These are phyloP conservation scores for Dromococcyx pavoninus DNA, from an alignment of 2,797 vertebrate genomes.

Conservation along the genomic window DNA sequence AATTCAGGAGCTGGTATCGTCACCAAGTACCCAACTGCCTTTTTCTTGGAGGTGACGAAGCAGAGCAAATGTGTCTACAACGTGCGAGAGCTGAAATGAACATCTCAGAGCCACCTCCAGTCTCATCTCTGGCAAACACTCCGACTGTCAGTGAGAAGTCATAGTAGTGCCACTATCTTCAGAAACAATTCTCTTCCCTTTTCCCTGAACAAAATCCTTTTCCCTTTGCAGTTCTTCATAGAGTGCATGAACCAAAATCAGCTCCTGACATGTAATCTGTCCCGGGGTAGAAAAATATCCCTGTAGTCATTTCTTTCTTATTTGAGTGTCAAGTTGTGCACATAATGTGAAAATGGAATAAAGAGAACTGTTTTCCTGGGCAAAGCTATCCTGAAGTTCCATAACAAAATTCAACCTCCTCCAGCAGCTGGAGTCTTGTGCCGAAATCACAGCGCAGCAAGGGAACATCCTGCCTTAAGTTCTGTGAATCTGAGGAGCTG, in stretches of 20 bases:
- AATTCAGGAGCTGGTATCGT: neutral
- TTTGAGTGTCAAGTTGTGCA: neutral
- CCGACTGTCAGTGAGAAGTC: neutral
- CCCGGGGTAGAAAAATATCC: neutral
- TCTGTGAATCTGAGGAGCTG: neutral
- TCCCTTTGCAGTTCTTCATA: neutral
- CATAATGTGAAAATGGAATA: neutral
- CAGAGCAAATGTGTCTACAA: neutral
- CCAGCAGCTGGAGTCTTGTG: neutral
- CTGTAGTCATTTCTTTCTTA: neutral
- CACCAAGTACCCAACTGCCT: neutral
- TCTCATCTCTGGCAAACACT: neutral
- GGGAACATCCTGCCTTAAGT: neutral
- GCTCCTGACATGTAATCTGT: accelerated
- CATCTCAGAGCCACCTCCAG: neutral
- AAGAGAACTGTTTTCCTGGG: neutral
- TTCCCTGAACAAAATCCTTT: neutral
- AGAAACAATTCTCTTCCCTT: neutral
- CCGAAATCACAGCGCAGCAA: neutral
- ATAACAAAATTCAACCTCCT: neutral
- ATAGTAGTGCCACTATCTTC: neutral
- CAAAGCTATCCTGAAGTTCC: neutral
- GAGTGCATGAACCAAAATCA: neutral
- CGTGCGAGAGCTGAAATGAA: neutral
- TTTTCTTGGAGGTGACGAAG: neutral